Percentiles rank a stretch among this genome's conserved stretches.
These are phyloP conservation scores for Gerris lacustris DNA, from an alignment of 2,888 invertebrate genomes.

Conservation along the genomic window DNA sequence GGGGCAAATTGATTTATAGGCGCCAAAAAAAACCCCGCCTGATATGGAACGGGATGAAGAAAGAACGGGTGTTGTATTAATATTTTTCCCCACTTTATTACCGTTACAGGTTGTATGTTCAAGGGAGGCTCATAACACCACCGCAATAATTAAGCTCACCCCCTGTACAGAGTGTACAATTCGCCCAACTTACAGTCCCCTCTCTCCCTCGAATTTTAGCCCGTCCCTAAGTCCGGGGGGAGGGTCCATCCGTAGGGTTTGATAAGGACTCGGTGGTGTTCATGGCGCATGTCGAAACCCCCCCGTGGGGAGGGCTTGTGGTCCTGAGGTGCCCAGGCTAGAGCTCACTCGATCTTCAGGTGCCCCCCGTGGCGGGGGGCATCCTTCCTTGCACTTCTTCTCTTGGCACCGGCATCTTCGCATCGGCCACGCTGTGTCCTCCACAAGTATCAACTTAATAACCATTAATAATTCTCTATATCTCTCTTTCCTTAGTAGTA, in stretches of 20 bases:
- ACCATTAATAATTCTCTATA: background rate
- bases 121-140: background rate
- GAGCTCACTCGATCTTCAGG: background rate
- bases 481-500: background rate
- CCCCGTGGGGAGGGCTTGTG: background rate
- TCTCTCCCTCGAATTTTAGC: too few relatives aligned
- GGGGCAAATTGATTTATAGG: background rate
- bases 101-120: background rate
- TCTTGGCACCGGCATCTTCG: background rate
- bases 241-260: too few relatives aligned
- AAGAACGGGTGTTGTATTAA: background rate
- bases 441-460: background rate
- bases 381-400: background rate
- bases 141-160: background rate
- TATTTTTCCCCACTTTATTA: constrained; percentile 1
- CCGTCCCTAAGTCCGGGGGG: too few relatives aligned
- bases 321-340: background rate
- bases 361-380: background rate
- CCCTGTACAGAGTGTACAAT: background rate
- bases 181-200: too few relatives aligned
- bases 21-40: background rate
- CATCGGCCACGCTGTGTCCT: background rate
- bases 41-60: background rate
- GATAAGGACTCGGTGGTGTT: too few relatives aligned
- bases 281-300: background rate